A percentile compares a stretch with the other conserved stretches of the same genome.
These are phyloP conservation scores for Scaptomyza reducta DNA, from an alignment of 2,888 invertebrate genomes.

Conservation along the genomic window DNA sequence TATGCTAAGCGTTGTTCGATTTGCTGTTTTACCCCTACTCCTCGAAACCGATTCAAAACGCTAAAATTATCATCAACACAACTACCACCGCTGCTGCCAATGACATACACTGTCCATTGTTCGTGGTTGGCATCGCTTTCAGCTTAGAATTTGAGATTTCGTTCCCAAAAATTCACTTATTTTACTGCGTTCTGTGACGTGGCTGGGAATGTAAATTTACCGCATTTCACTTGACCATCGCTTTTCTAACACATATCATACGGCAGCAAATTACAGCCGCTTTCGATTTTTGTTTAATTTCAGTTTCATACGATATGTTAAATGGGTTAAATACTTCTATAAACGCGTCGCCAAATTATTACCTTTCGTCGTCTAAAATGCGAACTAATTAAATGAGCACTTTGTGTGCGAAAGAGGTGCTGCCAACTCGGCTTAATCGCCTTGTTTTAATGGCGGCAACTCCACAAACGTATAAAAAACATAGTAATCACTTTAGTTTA, in stretches of 20 bases:
- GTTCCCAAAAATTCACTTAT: slow-evolving; percentile 60
- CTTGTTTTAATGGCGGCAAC: slow-evolving; percentile 69
- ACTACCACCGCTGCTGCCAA: slow-evolving; percentile 53
- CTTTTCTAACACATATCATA: slow-evolving; percentile 39
- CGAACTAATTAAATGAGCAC: slow-evolving; percentile 80
- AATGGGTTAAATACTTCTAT: slow-evolving; percentile 46
- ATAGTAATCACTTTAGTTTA: fast-evolving
- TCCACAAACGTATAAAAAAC: slow-evolving; percentile 6
- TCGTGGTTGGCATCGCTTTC: slow-evolving; percentile 39
- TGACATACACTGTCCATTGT: slow-evolving; percentile 54
- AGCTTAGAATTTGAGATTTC: slow-evolving; percentile 60
- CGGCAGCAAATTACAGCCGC: slow-evolving; percentile 38
- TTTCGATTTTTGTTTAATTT: slow-evolving; percentile 63
- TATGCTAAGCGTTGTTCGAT: slow-evolving; percentile 72
- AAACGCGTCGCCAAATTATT: slow-evolving; percentile 76
- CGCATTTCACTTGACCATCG: slow-evolving; percentile 53
- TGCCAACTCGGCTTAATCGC: slow-evolving; percentile 56
- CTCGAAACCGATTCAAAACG: slow-evolving; percentile 60
- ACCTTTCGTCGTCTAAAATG: slow-evolving; percentile 80
- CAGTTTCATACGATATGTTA: slow-evolving; percentile 44
- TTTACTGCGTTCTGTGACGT: slow-evolving; percentile 63
- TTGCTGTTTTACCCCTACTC: slow-evolving; percentile 59
- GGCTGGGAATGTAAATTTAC: slow-evolving; percentile 73
- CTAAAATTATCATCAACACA: slow-evolving; percentile 65
- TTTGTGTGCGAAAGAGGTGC: slow-evolving; percentile 64